Evolutionary conservation across 1,140 invertebrate species (phyloP), one percentile per base, ranked within the genome.

Genomic region (Macrocentrus cingulum): DNA sequence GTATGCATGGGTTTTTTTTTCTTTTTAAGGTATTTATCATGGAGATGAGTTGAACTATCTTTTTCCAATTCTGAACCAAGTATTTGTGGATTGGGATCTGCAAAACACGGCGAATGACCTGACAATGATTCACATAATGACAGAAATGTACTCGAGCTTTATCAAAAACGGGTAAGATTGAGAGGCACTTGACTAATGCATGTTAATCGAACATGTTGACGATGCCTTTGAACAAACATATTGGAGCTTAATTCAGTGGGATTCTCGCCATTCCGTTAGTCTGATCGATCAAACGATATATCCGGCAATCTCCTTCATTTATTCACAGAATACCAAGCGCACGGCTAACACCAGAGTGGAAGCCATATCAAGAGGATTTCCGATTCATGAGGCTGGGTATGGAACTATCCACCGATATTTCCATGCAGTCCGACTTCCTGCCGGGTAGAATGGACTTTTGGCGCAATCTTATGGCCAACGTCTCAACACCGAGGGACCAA

Each of bases 21-120:
- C 23, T 34, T 59, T 61, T 67, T 1, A 55, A 81, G 82, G 81
- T 3, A 72, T 82, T 1, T 25, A 61, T 8, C 82, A 83, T 58
- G 66, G 64, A 0, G 82, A 84, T 42, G 81, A 83, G 2, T 37
- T 83, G 2, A 66, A 77, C 50, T 84, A 81, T 60, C 52, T 82
- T 8, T 80, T 83, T 57, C 80, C 71, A 2, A 22, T 52, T 5
- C 55, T 67, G 2, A 72, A 74, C 37, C 37, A n/a, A n/a, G n/a
- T 0, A 1, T 64, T 42, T 7, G 32, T 42, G 0, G 51, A 60
- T 22, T 20, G 68, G 4, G 39, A 64, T 5, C 48, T 69, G 2
- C 54, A 65, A n/a, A 70, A 75, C 46, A 76, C 66, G 4, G 49
- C 57, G 5, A 46, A 15, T 0, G 81, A 82, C 56, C 56, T 45